Conservation (phyloP, 2,888 invertebrate genomes). For the Psococerastis gibbosa region DNA sequence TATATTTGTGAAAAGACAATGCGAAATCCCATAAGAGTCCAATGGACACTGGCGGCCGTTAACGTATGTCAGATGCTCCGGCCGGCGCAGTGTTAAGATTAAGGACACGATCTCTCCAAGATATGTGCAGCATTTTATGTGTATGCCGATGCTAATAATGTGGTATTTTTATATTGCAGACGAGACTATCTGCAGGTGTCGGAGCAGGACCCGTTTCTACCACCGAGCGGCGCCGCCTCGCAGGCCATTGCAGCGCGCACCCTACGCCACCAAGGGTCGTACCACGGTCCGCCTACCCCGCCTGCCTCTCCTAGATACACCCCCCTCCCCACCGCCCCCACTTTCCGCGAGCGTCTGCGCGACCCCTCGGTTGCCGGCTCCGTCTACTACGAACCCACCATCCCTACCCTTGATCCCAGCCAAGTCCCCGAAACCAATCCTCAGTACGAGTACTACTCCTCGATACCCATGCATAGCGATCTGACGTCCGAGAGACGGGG, state of each 20-base stretch:
- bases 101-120: too few species aligned
- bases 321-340: slow-evolving; percentile 32
- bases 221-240: slow-evolving; percentile 35
- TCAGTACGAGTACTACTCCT: slow-evolving; percentile 1
- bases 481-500: slow-evolving; percentile 7
- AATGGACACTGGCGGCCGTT: too few species aligned
- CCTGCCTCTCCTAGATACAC: slow-evolving; percentile 20
- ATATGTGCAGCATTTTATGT: too few species aligned
- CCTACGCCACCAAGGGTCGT: slow-evolving; percentile 51
- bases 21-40: too few species aligned
- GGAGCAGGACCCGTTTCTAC: slow-evolving; percentile 65
- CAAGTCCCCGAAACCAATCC: not conserved
- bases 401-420: not conserved
- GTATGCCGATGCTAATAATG: too few species aligned
- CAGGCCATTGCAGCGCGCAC: slow-evolving; percentile 41
- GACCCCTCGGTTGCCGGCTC: not conserved
- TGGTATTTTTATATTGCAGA: too few species aligned
- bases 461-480: slow-evolving; percentile 1
- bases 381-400: slow-evolving; percentile 7
- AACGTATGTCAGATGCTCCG: too few species aligned
- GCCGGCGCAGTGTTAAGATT: too few species aligned
- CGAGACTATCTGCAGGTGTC: slow-evolving; percentile 65
- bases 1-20: too few species aligned
- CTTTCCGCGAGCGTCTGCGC: not conserved
- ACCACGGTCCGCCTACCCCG: slow-evolving; percentile 37